Base-by-base conservation (phyloP, 2,888 invertebrate species). In the Mystacides longicornis region DNA sequence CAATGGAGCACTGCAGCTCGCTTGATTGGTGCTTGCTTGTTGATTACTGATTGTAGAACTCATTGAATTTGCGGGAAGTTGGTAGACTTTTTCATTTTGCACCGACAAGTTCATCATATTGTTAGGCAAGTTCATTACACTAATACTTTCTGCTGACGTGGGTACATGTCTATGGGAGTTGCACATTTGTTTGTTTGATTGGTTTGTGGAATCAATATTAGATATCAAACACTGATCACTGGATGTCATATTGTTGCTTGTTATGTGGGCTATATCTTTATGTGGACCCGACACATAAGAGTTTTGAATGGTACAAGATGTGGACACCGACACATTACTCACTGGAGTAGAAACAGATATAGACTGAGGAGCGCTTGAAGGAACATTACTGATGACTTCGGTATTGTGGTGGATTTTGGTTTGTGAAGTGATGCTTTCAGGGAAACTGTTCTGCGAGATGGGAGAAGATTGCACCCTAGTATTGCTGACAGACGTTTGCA, bases 21-120 rank as follows among this genome's bases (percentile, higher is more conserved):
- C 72, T 67, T 76, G 76, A 61, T 71, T 75, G 61, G 73, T 74
- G 55, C 70, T 72, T 60, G 68, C 75, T 1, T 68, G 63, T 3
- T 69, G 64, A 22, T 49, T 23, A 46, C 42, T 57, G 19, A 20
- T 51, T 27, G 50, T 48, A 2, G 55, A 16, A n/a, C 4, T 48
- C 14, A n/a, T 3, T 20, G 48, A 48, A 46, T 50, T 47, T 19
- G 47, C 27, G n/a, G 56, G 46, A 18, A 60, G 50, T 20, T 61
- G 61, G 31, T 57, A 61, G n/a, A 61, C 46, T 57, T 61, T 59
- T 23, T 59, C 59, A 21, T 57, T 57, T 54, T 60, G 58, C 23
- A 60, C 22, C 37, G 60, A 51, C 22, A 60, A 27, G 47, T 60
- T 60, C 55, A 58, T 54, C 60, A 60, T 57, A 42, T 60, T 60